Conservation (phyloP, 23 tunicate species). For the Diplosoma virens region DNA sequence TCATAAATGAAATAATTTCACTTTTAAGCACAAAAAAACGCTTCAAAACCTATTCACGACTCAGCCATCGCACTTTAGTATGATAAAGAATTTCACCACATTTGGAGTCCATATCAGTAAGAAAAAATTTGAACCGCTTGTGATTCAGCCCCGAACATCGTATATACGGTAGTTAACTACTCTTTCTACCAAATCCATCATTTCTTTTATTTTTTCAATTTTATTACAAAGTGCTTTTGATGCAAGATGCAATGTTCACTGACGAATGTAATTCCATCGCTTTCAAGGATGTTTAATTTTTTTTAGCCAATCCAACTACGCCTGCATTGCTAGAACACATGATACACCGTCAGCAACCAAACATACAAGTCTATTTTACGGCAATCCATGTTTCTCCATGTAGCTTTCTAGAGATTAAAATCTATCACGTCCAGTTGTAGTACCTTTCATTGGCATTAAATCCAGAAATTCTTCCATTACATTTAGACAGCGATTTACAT, state of each 20-base stretch:
- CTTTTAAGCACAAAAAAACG: conserved; percentile 12
- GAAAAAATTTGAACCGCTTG: conserved; percentile 47
- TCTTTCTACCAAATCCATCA: conserved; percentile 50
- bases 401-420: conserved; percentile 26
- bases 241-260: conserved; percentile 44
- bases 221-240: conserved; percentile 49
- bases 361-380: conserved; percentile 35
- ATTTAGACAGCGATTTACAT: conserved; percentile 43
- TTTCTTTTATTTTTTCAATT: conserved; percentile 42
- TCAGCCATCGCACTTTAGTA: conserved; percentile 17
- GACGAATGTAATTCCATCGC: conserved; percentile 24
- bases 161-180: conserved; percentile 35
- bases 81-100: neutral
- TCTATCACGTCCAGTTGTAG: conserved; percentile 46
- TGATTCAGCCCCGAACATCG: conserved; percentile 54
- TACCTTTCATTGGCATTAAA: conserved; percentile 35
- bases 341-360: conserved; percentile 43
- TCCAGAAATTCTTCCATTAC: conserved; percentile 15
- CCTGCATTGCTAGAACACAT: conserved; percentile 26
- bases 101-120: conserved; percentile 19
- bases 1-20: conserved; percentile 47
- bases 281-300: conserved; percentile 22
- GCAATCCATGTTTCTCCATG: conserved; percentile 37
- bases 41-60: conserved; percentile 7
- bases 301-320: conserved; percentile 36